Evolutionary conservation across 1,140 invertebrate species (phyloP).

Genomic region (Bombus soroeensis): DNA sequence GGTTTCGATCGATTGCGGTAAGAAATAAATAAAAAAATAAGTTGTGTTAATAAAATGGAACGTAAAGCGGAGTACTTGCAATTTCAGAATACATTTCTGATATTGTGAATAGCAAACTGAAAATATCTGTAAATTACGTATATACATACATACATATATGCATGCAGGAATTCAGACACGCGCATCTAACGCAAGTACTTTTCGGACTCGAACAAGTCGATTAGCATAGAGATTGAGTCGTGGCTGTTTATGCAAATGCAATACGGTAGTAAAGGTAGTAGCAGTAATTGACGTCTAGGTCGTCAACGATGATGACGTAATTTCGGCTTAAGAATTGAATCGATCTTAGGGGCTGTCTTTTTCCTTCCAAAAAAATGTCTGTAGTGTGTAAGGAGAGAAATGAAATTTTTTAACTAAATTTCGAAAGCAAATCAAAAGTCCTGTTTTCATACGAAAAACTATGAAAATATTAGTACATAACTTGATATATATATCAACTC

Average conservation of each 20-base stretch:
- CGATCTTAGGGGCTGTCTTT: background rate
- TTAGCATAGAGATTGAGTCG: constrained; percentile 83
- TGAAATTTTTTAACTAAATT: background rate
- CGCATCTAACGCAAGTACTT: constrained; percentile 69
- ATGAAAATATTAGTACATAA: too few species aligned
- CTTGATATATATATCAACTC: too few species aligned
- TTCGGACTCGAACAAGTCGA: constrained; percentile 77
- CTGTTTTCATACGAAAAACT: too few species aligned
- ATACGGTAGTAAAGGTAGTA: constrained; percentile 63
- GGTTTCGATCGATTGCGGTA: background rate
- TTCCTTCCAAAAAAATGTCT: background rate
- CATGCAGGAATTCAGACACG: constrained; percentile 23
- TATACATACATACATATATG: constrained; percentile 14
- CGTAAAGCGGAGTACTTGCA: background rate
- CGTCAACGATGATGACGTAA: constrained; percentile 48
- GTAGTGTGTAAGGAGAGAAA: background rate
- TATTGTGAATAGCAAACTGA: background rate
- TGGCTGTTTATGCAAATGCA: constrained; percentile 81
- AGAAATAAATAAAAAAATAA: background rate
- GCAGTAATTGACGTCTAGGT: constrained; percentile 57
- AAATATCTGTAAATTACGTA: background rate
- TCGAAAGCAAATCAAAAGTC: too few species aligned
- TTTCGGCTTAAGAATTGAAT: constrained; percentile 35
- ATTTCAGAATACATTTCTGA: background rate
- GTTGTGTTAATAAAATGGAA: background rate